Conservation (phyloP, 2,888 invertebrate species). For the Xylota sylvarum region DNA sequence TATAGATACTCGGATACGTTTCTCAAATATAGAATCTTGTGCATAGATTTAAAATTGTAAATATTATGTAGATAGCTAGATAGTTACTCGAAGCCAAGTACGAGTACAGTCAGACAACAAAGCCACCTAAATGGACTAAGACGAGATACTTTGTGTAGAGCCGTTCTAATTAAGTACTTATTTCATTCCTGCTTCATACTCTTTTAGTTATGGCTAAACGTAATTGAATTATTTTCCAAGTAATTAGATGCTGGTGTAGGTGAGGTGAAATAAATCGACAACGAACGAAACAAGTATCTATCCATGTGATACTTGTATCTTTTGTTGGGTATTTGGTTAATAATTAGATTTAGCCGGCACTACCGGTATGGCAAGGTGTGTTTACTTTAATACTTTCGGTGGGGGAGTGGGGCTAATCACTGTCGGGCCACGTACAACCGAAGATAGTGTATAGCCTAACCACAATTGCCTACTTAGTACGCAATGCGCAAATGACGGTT, state of each 20-base stretch:
- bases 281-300: conserved; percentile 6
- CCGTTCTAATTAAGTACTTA: conserved; percentile 64
- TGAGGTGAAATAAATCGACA: conserved; percentile 45
- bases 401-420: conserved; percentile 30
- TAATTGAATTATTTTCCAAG: conserved; percentile 57
- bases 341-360: conserved; percentile 41
- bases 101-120: conserved; percentile 67
- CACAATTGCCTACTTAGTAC: conserved; percentile 69
- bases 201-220: conserved; percentile 43
- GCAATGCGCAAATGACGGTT: conserved; percentile 65
- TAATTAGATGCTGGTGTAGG: conserved; percentile 60
- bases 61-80: conserved; percentile 35
- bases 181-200: conserved; percentile 15
- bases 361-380: conserved; percentile 58
- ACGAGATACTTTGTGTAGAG: conserved; percentile 38
- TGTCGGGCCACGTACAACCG: conserved; percentile 31
- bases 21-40: conserved; percentile 67
- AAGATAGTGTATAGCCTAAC: conserved; percentile 48
- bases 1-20: conserved; percentile 56
- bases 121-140: conserved; percentile 52
- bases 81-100: conserved; percentile 13
- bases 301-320: conserved; percentile 23
- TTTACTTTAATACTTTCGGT: conserved; percentile 30
- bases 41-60: conserved; percentile 70
- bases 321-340: conserved; percentile 44